Evolutionary conservation across 64 coral and sea anemone genomes (phyloP).

Genomic region (Montipora efflorescens): DNA sequence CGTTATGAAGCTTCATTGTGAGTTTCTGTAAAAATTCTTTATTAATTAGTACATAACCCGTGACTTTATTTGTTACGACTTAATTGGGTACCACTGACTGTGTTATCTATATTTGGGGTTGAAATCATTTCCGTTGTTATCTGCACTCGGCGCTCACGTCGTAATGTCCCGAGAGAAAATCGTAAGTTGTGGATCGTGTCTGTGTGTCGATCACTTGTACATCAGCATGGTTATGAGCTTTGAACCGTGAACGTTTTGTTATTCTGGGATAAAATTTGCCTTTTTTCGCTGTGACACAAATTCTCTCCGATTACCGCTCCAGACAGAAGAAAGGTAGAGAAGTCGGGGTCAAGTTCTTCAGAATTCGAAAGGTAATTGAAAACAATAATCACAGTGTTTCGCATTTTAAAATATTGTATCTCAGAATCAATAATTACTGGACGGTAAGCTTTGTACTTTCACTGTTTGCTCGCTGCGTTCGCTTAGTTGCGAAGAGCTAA

Average conservation of each 20-base stretch:
- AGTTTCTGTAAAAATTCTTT: neutral
- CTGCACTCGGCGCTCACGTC: neutral
- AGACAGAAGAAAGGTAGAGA: neutral
- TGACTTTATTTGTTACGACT: no score
- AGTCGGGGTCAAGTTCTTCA: neutral
- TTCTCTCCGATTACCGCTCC: neutral
- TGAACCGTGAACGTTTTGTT: slow-evolving; percentile 3
- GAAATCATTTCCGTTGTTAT: slow-evolving; percentile 1
- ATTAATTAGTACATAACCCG: no score
- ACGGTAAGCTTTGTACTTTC: no score
- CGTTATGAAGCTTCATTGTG: neutral
- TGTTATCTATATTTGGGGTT: neutral
- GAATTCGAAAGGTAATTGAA: neutral
- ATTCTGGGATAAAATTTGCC: neutral
- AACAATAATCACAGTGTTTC: neutral
- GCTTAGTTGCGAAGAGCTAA: no score
- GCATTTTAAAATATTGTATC: no score
- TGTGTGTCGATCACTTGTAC: neutral
- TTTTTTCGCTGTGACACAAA: neutral
- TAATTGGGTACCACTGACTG: neutral
- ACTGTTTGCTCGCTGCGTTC: neutral
- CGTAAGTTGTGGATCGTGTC: neutral
- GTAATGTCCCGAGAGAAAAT: neutral
- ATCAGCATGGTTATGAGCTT: neutral
- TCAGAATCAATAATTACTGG: no score